Conservation (phyloP, 2,888 invertebrate species). For the Vesta saturnalis region DNA sequence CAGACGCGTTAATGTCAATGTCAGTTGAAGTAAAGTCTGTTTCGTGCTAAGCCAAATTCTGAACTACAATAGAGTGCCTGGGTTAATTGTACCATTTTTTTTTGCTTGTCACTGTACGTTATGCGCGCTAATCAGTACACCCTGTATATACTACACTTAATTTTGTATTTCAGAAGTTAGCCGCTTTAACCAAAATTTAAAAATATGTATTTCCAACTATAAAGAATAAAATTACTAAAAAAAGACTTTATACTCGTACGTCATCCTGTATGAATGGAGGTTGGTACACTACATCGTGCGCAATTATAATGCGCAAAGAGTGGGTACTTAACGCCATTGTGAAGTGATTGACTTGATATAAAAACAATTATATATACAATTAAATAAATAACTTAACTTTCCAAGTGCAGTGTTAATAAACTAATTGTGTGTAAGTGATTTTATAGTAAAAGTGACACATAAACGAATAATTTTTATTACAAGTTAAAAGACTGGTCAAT, state of each 20-base stretch:
- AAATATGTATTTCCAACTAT: not conserved
- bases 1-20: no score
- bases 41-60: no score
- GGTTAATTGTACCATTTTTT: no score
- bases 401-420: slow-evolving; percentile 50
- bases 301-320: slow-evolving; percentile 45
- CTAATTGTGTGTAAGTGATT: slow-evolving; percentile 53
- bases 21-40: no score
- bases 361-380: slow-evolving; percentile 48
- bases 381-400: slow-evolving; percentile 45
- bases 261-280: not conserved
- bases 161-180: no score
- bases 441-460: slow-evolving; percentile 52
- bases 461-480: slow-evolving; percentile 60
- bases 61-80: no score
- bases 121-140: no score
- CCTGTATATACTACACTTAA: no score
- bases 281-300: slow-evolving; percentile 34
- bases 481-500: slow-evolving; percentile 77
- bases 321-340: slow-evolving; percentile 60
- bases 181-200: no score
- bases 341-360: slow-evolving; percentile 57
- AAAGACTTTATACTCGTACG: not conserved
- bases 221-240: not conserved
- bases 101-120: no score